Evolutionary conservation across 2,113 vertebrate genomes (phyloP).

Genomic region (Gallinago jamesoni): DNA sequence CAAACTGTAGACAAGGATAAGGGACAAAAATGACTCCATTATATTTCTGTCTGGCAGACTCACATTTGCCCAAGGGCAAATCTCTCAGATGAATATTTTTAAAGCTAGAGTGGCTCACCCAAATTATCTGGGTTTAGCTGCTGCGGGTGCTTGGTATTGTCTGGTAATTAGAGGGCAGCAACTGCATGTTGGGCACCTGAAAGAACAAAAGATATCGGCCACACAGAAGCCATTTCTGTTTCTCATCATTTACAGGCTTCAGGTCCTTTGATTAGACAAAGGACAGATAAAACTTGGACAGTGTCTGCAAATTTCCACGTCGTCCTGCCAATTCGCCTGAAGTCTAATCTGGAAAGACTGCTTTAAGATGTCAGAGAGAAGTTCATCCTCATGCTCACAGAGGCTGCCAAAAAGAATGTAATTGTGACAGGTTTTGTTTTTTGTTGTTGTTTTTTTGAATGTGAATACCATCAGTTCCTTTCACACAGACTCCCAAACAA

Average conservation of each 20-base stretch:
- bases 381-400: conserved; percentile 39
- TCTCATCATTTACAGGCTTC: conserved; percentile 6
- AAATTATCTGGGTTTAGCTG: neutral
- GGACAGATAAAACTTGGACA: conserved; percentile 38
- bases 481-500: conserved; percentile 64
- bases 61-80: neutral
- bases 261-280: conserved; percentile 35
- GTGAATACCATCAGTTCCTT: conserved; percentile 62
- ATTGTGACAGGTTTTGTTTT: conserved; percentile 61
- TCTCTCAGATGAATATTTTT: neutral
- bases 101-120: neutral
- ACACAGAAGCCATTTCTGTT: neutral
- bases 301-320: conserved; percentile 1
- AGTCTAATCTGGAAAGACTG: conserved; percentile 57
- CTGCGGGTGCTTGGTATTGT: neutral
- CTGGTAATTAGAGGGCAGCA: neutral
- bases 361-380: conserved; percentile 60
- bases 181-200: neutral
- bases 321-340: conserved; percentile 17
- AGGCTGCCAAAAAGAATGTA: conserved; percentile 55
- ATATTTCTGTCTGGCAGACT: conserved; percentile 7
- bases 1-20: neutral
- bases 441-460: conserved; percentile 64
- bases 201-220: neutral
- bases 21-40: neutral